Percentiles rank a stretch among this genome's conserved stretches.
phyloP scores from a whole-genome alignment of 1,140 invertebrate genomes.

The Tribolium castaneum region DNA sequence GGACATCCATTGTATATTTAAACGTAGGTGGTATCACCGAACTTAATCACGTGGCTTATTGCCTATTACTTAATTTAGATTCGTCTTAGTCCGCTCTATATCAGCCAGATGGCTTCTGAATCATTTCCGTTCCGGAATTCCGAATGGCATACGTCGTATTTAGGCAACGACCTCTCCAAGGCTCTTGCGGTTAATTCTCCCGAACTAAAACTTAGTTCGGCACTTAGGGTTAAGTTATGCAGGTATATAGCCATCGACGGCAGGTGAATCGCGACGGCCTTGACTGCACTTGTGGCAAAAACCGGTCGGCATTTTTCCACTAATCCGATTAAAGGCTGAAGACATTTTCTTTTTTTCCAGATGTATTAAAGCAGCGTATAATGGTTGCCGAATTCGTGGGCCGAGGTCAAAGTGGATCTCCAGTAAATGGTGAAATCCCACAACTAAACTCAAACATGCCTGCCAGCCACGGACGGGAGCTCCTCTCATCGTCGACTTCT shows the following conservation, averaged over 20 bases:
- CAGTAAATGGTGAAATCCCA: slow-evolving; percentile 74
- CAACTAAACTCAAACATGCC: slow-evolving; percentile 70
- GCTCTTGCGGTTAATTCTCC: slow-evolving; percentile 44
- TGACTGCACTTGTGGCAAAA: slow-evolving; percentile 50
- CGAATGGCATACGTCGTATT: slow-evolving; percentile 14
- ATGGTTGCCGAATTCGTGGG: slow-evolving; percentile 87
- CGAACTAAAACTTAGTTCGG: not conserved
- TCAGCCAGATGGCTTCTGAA: slow-evolving; percentile 42
- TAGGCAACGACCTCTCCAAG: slow-evolving; percentile 54
- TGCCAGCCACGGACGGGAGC: slow-evolving; percentile 64
- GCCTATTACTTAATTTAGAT: slow-evolving; percentile 29
- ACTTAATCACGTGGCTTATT: slow-evolving; percentile 25
- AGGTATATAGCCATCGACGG: slow-evolving; percentile 19
- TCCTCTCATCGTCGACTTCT: slow-evolving; percentile 61
- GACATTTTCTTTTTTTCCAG: slow-evolving; percentile 63
- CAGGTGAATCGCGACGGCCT: slow-evolving; percentile 52
- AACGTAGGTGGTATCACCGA: slow-evolving; percentile 19
- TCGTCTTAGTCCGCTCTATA: slow-evolving; percentile 14
- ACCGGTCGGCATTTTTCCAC: slow-evolving; percentile 49
- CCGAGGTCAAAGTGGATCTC: slow-evolving; percentile 76
- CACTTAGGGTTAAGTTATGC: not conserved
- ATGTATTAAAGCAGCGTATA: slow-evolving; percentile 79
- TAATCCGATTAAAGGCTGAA: slow-evolving; percentile 14
- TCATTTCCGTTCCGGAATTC: slow-evolving; percentile 49
- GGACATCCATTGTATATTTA: slow-evolving; percentile 27